These are phyloP conservation scores for Archilochus colubris DNA, from an alignment of 2,113 vertebrate genomes.

Conservation along the genomic window DNA sequence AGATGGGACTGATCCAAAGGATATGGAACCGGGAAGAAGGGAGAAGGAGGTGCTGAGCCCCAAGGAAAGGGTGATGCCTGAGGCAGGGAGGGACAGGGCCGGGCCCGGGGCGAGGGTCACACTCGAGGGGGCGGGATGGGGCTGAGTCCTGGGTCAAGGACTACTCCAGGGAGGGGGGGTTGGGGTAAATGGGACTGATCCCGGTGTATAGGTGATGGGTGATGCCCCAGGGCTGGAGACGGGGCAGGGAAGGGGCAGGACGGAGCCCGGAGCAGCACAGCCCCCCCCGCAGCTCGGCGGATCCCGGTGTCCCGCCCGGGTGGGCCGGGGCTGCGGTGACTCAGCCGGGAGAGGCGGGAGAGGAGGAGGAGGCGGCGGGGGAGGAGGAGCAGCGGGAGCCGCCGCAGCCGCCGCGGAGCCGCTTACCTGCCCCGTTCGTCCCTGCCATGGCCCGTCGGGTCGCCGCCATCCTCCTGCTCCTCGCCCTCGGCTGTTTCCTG, in stretches of 20 bases:
- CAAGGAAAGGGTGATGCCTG: background rate
- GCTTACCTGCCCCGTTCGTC: conserved; percentile 10
- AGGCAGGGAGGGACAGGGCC: background rate
- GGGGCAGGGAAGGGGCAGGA: background rate
- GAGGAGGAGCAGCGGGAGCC: background rate
- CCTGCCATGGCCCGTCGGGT: conserved; percentile 14
- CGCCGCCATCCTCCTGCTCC: conserved; percentile 60
- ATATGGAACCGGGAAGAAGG: background rate
- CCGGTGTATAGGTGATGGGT: no score
- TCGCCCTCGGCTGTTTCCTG: conserved; percentile 78
- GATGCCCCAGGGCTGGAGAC: background rate
- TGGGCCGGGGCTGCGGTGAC: conserved; percentile 23
- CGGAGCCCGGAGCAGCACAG: no score
- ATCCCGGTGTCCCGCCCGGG: background rate
- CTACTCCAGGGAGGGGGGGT: no score
- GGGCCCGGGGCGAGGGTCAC: background rate
- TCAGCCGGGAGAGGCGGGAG: background rate
- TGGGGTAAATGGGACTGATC: background rate
- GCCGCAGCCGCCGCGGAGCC: background rate
- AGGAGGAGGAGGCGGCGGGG: background rate
- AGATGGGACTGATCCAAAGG: background rate
- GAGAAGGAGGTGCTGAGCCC: background rate
- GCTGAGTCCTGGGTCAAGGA: no score
- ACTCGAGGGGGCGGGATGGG: no score
- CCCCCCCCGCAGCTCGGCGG: background rate